Conservation (phyloP, 2,113 vertebrate species). For the Amphilophus citrinellus region DNA sequence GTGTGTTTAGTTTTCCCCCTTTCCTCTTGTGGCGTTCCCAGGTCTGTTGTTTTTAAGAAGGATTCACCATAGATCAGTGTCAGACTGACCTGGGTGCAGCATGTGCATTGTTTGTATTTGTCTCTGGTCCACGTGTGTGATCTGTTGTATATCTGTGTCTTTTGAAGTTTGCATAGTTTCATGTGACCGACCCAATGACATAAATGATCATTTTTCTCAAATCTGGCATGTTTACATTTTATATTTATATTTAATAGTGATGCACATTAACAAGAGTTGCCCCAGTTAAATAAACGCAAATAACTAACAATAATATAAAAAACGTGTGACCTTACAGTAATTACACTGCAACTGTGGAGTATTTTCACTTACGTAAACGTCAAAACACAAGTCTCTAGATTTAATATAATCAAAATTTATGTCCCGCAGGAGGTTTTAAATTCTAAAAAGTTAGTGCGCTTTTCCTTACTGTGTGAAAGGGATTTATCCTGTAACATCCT, state of each 20-base stretch:
- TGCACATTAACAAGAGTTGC: background rate
- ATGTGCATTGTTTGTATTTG: background rate
- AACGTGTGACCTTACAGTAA: background rate
- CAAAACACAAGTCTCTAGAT: background rate
- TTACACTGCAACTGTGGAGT: background rate
- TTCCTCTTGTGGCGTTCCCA: background rate
- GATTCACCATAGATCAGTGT: background rate
- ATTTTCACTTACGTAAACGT: background rate
- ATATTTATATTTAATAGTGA: background rate
- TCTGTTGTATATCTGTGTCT: background rate
- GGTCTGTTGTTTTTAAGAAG: background rate
- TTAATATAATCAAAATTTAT: background rate
- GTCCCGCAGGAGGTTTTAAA: background rate
- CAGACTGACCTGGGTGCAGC: too few species aligned
- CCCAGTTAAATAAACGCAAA: background rate
- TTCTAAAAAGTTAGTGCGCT: background rate
- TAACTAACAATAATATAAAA: too few species aligned
- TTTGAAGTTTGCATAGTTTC: background rate
- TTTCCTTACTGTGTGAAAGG: background rate
- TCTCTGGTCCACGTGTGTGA: background rate
- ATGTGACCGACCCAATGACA: background rate
- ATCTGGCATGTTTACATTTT: background rate
- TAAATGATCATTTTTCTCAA: background rate
- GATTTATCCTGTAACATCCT: background rate
- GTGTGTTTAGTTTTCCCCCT: background rate